Conservation (phyloP, 1,140 invertebrate species). For the Mya arenaria region DNA sequence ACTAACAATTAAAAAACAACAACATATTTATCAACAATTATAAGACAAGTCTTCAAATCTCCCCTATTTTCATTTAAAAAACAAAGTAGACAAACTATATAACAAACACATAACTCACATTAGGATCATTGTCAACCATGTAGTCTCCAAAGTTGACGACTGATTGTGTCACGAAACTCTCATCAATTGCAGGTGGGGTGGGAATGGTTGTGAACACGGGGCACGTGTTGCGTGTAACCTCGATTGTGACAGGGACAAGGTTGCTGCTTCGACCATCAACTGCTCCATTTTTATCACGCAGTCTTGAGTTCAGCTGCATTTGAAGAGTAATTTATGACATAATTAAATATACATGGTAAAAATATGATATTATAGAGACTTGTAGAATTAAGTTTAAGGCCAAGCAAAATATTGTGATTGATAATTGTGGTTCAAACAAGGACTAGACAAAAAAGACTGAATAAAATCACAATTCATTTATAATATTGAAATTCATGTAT, state of each 20-base stretch:
- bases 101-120: too few species aligned
- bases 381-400: too few species aligned
- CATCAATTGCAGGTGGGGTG: not conserved
- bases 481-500: too few species aligned
- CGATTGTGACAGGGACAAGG: conserved; percentile 12
- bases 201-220: conserved; percentile 3
- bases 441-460: too few species aligned
- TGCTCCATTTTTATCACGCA: conserved; percentile 31
- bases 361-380: too few species aligned
- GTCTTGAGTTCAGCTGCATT: conserved; percentile 20
- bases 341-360: not conserved
- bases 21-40: not conserved
- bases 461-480: too few species aligned
- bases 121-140: conserved; percentile 17
- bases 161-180: not conserved
- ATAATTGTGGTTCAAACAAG: too few species aligned
- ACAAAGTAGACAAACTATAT: too few species aligned
- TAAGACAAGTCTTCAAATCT: too few species aligned
- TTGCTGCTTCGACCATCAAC: not conserved
- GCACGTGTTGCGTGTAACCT: conserved; percentile 25
- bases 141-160: conserved; percentile 14
- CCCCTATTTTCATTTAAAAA: too few species aligned
- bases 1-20: not conserved
- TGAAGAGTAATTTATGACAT: too few species aligned
- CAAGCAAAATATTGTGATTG: too few species aligned